A percentile compares a stretch with the other conserved stretches of the same genome.
Evolutionary conservation across 2,113 vertebrate genomes (phyloP).

Genomic region (Pandion haliaetus): DNA sequence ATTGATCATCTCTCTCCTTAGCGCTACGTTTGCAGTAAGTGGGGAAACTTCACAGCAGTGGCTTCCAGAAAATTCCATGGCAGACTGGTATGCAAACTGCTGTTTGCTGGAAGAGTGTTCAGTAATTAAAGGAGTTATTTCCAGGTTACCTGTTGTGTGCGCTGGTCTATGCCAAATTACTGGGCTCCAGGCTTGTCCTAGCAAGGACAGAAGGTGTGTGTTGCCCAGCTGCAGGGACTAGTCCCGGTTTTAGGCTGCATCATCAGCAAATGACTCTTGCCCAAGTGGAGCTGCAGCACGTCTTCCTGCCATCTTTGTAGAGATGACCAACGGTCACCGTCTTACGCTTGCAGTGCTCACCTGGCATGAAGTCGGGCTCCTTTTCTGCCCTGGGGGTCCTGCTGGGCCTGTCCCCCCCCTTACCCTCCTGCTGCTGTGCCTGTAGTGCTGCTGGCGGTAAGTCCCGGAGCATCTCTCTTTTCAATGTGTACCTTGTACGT

Average conservation of each 20-base stretch:
- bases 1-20: neutral
- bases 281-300: neutral
- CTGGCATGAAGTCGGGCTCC: fast-evolving
- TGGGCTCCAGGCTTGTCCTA: neutral
- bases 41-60: neutral
- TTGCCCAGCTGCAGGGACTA: neutral
- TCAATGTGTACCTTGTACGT: fast-evolving
- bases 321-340: fast-evolving
- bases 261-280: fast-evolving
- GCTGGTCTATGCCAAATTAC: neutral
- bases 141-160: neutral
- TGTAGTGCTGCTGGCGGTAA: neutral
- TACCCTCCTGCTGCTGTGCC: neutral
- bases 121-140: neutral
- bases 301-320: neutral
- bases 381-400: neutral
- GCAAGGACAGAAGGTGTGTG: fast-evolving
- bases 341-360: fast-evolving
- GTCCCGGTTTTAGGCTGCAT: neutral
- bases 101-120: neutral
- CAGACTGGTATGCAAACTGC: neutral
- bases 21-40: neutral
- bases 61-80: neutral
- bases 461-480: neutral
- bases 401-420: fast-evolving